Base-by-base conservation (phyloP, 1,140 invertebrate genomes). In the Rhopalosiphum padi region DNA sequence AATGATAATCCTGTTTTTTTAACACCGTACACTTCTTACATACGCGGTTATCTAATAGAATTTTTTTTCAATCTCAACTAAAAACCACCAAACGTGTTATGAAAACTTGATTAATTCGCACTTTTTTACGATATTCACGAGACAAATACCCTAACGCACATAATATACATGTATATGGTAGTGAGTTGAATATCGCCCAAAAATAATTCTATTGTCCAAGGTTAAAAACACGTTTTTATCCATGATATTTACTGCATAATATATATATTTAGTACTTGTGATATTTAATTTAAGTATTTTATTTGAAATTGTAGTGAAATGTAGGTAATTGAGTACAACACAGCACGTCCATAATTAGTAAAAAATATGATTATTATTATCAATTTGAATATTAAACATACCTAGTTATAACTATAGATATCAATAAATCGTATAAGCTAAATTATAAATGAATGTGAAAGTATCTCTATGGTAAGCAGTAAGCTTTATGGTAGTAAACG, bases 381-480 rank as follows among this genome's bases (percentile, higher is more conserved):
- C 0, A 77, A n/a, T n/a, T 77, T 4, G 5, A 77, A 77, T 77
- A 77, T 77, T 77, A 77, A 77, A 77, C 30, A 77, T 77, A n/a
- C 30, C 60, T 77, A 77, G 15, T n/a, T 77, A n/a, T 18, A 77
- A 77, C 30, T 21, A n/a, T n/a, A 77, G 60, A 6, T 77, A 77
- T 77, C 60, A 77, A 77, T 77, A 77, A 77, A 77, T 30, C 30
- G 60, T 77, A 30, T 35, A 77, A 46, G 30, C 46, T 43, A 87
- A 87, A 60, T 90, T 90, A 90, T 60, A 60, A 60, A 60, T 22
- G 23, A 88, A 88, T 60, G 88, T 90, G 88, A 90, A 90, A 90
- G 88, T 90, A 90, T 60, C 30, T n/a, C 18, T 55, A 43, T 41
- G 23, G 37, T 90, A 90, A 41, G 37, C 35, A 60, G 37, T 90